Evolutionary conservation across 2,797 vertebrate genomes (phyloP).

Genomic region (Malacoctenus gilli): DNA sequence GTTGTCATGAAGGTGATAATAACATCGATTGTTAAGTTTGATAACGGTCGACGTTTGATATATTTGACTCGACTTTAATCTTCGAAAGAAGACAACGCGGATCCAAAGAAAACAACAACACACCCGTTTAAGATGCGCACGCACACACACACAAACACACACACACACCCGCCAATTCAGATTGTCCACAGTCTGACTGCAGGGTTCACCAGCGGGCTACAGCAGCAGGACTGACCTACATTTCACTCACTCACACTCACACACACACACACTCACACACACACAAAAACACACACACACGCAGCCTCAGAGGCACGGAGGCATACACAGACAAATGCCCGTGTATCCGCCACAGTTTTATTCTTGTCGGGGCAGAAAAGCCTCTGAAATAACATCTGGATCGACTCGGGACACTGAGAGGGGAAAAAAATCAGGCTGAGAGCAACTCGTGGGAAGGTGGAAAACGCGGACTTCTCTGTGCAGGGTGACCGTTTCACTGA

Average conservation of each 20-base stretch:
- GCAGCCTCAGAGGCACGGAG: neutral
- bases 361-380: constrained; percentile 21
- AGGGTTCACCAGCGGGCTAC: constrained; percentile 69
- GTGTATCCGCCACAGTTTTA: constrained; percentile 11
- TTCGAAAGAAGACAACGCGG: too few species aligned
- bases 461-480: constrained; percentile 1
- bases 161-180: constrained; percentile 54
- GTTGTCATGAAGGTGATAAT: too few species aligned
- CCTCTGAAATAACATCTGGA: constrained; percentile 39
- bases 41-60: too few species aligned
- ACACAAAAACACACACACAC: neutral
- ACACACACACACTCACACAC: constrained; percentile 35
- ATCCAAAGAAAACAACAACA: neutral
- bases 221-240: constrained; percentile 80
- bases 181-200: constrained; percentile 58
- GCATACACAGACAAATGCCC: constrained; percentile 4
- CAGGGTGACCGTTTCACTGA: constrained; percentile 12
- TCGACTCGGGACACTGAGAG: constrained; percentile 11
- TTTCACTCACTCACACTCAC: constrained; percentile 55
- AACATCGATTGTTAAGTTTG: too few species aligned
- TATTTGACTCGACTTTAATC: too few species aligned
- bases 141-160: too few species aligned
- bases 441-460: constrained; percentile 3
- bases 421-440: constrained; percentile 6
- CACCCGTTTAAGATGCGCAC: constrained; percentile 6